phyloP scores from a whole-genome alignment of 1,140 invertebrate species.

The Bicyclus anynana region DNA sequence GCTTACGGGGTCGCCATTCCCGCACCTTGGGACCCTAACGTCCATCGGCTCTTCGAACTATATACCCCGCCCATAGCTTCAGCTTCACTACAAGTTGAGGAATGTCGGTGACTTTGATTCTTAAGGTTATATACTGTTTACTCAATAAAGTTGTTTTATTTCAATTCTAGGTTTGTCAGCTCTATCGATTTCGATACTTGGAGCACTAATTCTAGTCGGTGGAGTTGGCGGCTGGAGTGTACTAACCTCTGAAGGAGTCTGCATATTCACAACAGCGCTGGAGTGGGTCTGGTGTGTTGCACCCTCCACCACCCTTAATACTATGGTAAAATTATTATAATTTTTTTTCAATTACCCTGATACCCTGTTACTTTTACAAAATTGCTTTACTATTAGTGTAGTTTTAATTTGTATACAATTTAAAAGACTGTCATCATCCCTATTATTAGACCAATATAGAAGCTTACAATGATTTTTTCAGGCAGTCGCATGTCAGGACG shows the following conservation, averaged over 20 bases:
- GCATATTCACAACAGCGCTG: constrained; percentile 47
- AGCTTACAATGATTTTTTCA: constrained; percentile 48
- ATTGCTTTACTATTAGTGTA: too few relatives aligned
- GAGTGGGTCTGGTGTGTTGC: constrained; percentile 70
- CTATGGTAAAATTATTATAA: constrained; percentile 46
- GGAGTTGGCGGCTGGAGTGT: constrained; percentile 66
- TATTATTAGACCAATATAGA: too few relatives aligned
- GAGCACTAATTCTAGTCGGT: constrained; percentile 57
- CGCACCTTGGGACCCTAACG: too few relatives aligned
- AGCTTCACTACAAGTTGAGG: background rate
- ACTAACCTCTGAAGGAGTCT: constrained; percentile 61
- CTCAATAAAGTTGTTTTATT: too few relatives aligned
- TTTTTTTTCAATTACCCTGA: too few relatives aligned
- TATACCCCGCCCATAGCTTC: too few relatives aligned
- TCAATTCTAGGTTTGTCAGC: constrained; percentile 52
- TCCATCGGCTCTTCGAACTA: too few relatives aligned
- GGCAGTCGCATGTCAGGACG: constrained; percentile 97
- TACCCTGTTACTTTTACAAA: too few relatives aligned
- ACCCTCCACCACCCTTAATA: constrained; percentile 46
- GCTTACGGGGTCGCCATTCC: too few relatives aligned
- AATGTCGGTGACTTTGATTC: background rate
- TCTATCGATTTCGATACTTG: constrained; percentile 53
- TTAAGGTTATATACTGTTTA: background rate
- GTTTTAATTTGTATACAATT: too few relatives aligned
- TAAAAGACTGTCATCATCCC: too few relatives aligned